These are phyloP conservation scores for Marronus borbonicus DNA, from an alignment of 2,888 invertebrate genomes.

Conservation along the genomic window DNA sequence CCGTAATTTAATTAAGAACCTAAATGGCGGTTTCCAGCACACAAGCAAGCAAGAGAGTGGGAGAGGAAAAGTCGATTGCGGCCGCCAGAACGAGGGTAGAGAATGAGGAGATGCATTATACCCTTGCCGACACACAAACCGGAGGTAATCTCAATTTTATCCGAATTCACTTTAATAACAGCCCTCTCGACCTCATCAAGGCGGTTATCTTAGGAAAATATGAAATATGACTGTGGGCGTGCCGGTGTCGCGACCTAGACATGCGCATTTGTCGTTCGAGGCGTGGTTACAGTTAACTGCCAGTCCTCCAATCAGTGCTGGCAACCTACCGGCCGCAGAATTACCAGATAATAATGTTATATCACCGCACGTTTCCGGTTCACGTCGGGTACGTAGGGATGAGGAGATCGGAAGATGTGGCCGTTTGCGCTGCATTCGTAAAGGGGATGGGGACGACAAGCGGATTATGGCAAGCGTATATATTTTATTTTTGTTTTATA, in stretches of 20 bases:
- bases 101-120: conserved; percentile 29
- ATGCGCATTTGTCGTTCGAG: conserved; percentile 24
- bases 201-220: conserved; percentile 55
- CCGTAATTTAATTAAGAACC: conserved; percentile 50
- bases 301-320: conserved; percentile 63
- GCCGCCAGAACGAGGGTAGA: conserved; percentile 16
- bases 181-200: conserved; percentile 56
- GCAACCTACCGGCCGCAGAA: conserved; percentile 64
- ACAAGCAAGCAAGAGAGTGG: conserved; percentile 34
- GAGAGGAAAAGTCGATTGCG: conserved; percentile 34
- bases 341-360: conserved; percentile 64
- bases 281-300: conserved; percentile 36
- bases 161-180: conserved; percentile 55
- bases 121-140: conserved; percentile 12
- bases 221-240: conserved; percentile 62
- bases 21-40: conserved; percentile 45
- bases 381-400: conserved; percentile 27
- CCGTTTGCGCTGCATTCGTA: background rate
- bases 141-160: conserved; percentile 50
- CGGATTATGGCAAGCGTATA: conserved; percentile 19
- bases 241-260: conserved; percentile 55
- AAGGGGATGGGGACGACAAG: conserved; percentile 15
- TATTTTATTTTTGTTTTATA: conserved; percentile 29
- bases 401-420: conserved; percentile 38
- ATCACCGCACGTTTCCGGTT: conserved; percentile 46